Conservation (phyloP, 2,888 invertebrate genomes). For the Ferdinandea cuprea region DNA sequence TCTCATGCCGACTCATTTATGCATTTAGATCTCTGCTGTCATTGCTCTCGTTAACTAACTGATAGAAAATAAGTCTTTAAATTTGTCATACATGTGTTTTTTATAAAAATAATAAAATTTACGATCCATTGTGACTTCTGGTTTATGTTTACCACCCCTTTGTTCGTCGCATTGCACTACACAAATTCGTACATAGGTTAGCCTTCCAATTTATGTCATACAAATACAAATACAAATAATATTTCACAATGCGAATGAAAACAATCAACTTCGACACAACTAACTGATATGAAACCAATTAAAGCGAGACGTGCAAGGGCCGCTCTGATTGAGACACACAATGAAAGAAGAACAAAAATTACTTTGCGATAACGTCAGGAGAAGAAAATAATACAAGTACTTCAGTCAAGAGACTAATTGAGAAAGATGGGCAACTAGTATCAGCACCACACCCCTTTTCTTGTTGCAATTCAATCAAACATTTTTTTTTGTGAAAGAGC, state of each 20-base stretch:
- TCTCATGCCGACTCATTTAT: slow-evolving; percentile 20
- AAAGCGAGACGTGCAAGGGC: slow-evolving; percentile 26
- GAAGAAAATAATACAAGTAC: slow-evolving; percentile 11
- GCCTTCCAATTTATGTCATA: slow-evolving; percentile 36
- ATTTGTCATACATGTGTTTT: neutral
- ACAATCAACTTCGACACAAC: slow-evolving; percentile 19
- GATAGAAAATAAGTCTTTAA: neutral
- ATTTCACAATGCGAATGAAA: slow-evolving; percentile 33
- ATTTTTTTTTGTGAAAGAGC: neutral
- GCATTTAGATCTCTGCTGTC: slow-evolving; percentile 35
- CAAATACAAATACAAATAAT: too few relatives aligned
- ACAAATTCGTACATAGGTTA: slow-evolving; percentile 2
- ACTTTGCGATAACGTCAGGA: slow-evolving; percentile 51
- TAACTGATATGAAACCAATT: slow-evolving; percentile 48
- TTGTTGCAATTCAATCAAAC: slow-evolving; percentile 11
- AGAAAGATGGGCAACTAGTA: slow-evolving; percentile 39
- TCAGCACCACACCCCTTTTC: slow-evolving; percentile 54
- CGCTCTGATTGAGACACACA: slow-evolving; percentile 42
- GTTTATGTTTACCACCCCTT: too few relatives aligned
- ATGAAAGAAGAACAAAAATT: slow-evolving; percentile 14
- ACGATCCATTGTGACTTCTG: too few relatives aligned
- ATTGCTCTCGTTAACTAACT: slow-evolving; percentile 8
- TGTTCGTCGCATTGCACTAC: slow-evolving; percentile 3
- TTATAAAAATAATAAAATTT: too few relatives aligned
- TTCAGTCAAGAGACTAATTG: slow-evolving; percentile 41